A percentile compares a stretch with the other conserved stretches of the same genome.
Conservation (phyloP, 1,140 invertebrate genomes). For the Caenorhabditis brenneri region DNA sequence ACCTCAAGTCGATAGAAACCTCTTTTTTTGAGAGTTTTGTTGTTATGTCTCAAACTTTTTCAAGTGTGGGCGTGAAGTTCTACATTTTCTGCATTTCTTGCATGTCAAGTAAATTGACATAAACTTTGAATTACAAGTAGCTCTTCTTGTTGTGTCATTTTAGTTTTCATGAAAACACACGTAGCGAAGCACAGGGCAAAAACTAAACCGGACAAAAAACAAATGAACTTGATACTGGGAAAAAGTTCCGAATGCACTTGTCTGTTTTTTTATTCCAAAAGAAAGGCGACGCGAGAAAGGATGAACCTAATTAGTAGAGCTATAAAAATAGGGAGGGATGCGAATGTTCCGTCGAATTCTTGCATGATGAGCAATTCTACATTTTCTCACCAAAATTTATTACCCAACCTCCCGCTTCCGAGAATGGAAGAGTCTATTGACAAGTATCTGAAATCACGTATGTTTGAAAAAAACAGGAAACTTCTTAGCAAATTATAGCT, state of each 20-base stretch:
- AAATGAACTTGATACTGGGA: background rate
- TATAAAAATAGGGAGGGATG: background rate
- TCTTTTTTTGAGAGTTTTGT: no score
- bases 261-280: background rate
- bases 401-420: constrained; percentile 27
- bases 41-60: background rate
- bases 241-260: constrained; percentile 23
- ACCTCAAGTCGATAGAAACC: no score
- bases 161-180: background rate
- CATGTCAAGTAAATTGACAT: constrained; percentile 24
- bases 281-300: background rate
- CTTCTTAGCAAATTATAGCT: background rate
- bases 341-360: background rate
- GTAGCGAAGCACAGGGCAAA: background rate
- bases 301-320: constrained; percentile 9
- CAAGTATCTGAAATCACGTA: constrained; percentile 32
- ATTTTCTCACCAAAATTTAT: constrained; percentile 6
- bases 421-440: background rate
- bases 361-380: background rate
- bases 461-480: background rate
- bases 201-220: background rate
- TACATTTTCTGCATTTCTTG: no score
- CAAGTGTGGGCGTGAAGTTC: background rate
- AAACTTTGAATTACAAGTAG: constrained; percentile 8
- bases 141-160: background rate